These are phyloP conservation scores for Hirudinaria manillensis DNA, from an alignment of 2,888 invertebrate genomes.

Conservation along the genomic window DNA sequence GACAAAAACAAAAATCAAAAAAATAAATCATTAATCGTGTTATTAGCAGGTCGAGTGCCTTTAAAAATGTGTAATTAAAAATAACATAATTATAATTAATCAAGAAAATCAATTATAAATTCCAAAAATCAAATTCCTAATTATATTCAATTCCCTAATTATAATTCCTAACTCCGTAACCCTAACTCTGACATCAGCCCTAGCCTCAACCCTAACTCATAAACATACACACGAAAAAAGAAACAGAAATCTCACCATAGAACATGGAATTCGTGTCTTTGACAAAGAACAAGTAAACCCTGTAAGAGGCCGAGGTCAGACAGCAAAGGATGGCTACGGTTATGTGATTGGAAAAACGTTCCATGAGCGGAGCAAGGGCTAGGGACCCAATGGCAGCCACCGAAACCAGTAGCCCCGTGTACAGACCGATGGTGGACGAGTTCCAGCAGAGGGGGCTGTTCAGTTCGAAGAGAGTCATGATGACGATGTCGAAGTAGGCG, in stretches of 20 bases:
- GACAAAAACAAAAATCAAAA: not conserved
- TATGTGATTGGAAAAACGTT: conserved; percentile 3
- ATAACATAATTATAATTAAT: not conserved
- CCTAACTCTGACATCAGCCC: not conserved
- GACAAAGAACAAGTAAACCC: conserved; percentile 29
- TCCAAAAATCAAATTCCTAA: not conserved
- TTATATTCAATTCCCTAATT: not conserved
- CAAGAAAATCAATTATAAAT: conserved; percentile 1
- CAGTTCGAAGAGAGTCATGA: conserved; percentile 26
- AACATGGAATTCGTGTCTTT: conserved; percentile 28
- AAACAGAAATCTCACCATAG: conserved; percentile 6
- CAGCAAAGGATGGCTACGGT: conserved; percentile 23
- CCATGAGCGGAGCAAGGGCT: conserved; percentile 6
- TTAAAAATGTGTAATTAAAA: not conserved
- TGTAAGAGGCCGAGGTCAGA: not conserved
- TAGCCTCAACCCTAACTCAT: not conserved
- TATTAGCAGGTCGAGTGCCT: not conserved
- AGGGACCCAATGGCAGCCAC: conserved; percentile 19
- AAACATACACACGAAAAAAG: not conserved
- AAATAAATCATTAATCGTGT: not conserved
- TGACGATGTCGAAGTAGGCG: conserved; percentile 10
- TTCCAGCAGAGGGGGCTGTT: conserved; percentile 31
- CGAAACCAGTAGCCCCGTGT: conserved; percentile 19
- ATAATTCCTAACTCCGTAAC: too few species aligned
- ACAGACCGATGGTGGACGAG: conserved; percentile 22